Conservation (phyloP, 1,140 invertebrate genomes). For the Bombyx mandarina region DNA sequence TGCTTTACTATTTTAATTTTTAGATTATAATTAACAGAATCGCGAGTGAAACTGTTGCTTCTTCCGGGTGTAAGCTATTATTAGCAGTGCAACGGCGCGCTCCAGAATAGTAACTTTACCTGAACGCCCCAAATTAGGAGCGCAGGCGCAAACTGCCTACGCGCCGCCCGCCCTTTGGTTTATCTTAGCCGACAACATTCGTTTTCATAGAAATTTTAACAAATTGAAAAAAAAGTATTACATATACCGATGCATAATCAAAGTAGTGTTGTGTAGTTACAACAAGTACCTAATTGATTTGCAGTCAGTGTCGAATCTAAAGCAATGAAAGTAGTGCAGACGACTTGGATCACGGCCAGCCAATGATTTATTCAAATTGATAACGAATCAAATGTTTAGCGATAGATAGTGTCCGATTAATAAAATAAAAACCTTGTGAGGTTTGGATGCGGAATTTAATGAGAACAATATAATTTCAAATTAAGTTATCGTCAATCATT, state of each 20-base stretch:
- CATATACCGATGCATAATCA: too few relatives aligned
- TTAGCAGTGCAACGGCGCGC: constrained; percentile 51
- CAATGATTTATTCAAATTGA: constrained; percentile 37
- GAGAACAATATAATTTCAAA: too few relatives aligned
- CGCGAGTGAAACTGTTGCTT: constrained; percentile 40
- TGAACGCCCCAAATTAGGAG: constrained; percentile 69
- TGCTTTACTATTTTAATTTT: constrained; percentile 28
- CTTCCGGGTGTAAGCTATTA: constrained; percentile 54
- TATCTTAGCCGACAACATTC: constrained; percentile 6
- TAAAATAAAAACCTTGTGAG: too few relatives aligned
- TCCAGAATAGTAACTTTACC: constrained; percentile 66
- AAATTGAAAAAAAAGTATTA: background rate
- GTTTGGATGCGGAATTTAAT: too few relatives aligned
- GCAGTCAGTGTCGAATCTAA: constrained; percentile 53
- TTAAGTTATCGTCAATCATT: too few relatives aligned
- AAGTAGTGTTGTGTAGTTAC: constrained; percentile 1
- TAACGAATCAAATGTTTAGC: background rate
- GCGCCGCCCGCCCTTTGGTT: constrained; percentile 40
- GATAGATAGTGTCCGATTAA: too few relatives aligned
- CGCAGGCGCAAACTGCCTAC: constrained; percentile 36
- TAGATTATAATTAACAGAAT: constrained; percentile 18
- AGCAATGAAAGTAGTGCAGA: constrained; percentile 49
- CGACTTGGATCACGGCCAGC: constrained; percentile 58
- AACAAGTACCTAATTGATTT: constrained; percentile 23
- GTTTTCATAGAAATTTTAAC: background rate